Base-by-base conservation (phyloP, 1,140 invertebrate species). In the Neodiprion pinetum region DNA sequence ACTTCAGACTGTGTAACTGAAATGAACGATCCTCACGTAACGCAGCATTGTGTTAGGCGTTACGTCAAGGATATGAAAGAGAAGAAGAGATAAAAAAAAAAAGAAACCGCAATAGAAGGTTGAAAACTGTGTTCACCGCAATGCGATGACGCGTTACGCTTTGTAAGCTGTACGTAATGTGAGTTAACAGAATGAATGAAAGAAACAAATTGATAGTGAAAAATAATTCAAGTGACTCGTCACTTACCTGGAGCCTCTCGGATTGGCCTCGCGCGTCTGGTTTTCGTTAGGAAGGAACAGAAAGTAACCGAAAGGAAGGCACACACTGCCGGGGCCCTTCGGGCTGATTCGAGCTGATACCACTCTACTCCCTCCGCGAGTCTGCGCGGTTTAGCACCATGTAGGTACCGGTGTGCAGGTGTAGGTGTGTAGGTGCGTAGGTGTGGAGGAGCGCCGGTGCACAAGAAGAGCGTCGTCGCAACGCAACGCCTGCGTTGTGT, bases 341-440 rank as follows among this genome's bases (percentile, higher is more conserved):
- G 8, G 9, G 53, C 53, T 61, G 53, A 40, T 40, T 40, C 28
- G 28, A 12, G 53, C 53, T 61, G 53, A 9, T 61, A 61, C 53
- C 53, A 14, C 53, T 61, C 53, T 61, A 61, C 53, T 61, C 53
- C 53, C 53, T 61, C 53, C 53, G 53, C 53, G 53, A 61, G 53
- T 61, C 53, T 61, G 53, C 53, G 53, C 53, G 53, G 53, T 61
- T 61, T 61, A 61, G 53, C 53, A 17, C 53, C 53, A 61, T 61
- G n/a, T 61, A 61, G 11, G 28, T 40, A 40, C 28, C 28, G 28
- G 28, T 40, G 28, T 40, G 28, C 28, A 40, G 5, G 28, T 40
- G 11, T 12, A 12, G 53, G n/a, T 61, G 53, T 61, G 53, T 17
- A 61, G n/a, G n/a, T 61, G 53, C 9, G 53, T 17, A 61, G n/a